Evolutionary conservation across 2,797 vertebrate genomes (phyloP).

Genomic region (Clarias pachynema): DNA sequence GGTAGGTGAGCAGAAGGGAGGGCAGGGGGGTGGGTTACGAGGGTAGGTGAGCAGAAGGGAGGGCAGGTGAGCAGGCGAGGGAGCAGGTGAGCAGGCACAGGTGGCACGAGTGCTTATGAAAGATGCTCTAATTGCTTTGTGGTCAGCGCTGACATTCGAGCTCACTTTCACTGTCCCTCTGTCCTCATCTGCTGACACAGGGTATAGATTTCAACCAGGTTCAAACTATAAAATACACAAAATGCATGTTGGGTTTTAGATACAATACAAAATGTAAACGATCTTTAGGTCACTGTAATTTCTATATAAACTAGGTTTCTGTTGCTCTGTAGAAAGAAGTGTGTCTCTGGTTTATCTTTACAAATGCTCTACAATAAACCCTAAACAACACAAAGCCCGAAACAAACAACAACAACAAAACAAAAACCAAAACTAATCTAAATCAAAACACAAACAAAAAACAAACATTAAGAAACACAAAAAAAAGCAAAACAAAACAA

Average conservation of each 20-base stretch:
- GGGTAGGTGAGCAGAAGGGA: background rate
- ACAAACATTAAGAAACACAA: too few relatives aligned
- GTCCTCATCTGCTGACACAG: conserved; percentile 4
- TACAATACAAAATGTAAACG: background rate
- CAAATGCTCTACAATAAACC: background rate
- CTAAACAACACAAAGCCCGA: background rate
- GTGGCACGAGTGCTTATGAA: conserved; percentile 50
- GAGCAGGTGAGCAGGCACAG: conserved; percentile 36
- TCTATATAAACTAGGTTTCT: background rate
- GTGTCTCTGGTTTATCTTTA: background rate
- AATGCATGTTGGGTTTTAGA: background rate
- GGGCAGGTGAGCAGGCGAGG: background rate
- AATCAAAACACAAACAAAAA: too few relatives aligned
- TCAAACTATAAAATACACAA: background rate
- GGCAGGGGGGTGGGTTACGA: background rate
- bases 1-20: background rate
- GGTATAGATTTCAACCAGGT: background rate
- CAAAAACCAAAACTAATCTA: too few relatives aligned
- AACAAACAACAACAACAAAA: too few relatives aligned
- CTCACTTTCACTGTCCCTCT: conserved; percentile 33
- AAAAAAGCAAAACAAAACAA: too few relatives aligned
- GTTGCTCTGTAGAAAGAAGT: background rate
- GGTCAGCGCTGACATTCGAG: conserved; percentile 54
- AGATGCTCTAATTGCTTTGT: conserved; percentile 55
- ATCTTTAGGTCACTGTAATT: background rate